Percentiles rank a stretch among this genome's conserved stretches.
These are phyloP conservation scores for Nanorana parkeri DNA, from an alignment of 2,113 vertebrate genomes.

Conservation along the genomic window DNA sequence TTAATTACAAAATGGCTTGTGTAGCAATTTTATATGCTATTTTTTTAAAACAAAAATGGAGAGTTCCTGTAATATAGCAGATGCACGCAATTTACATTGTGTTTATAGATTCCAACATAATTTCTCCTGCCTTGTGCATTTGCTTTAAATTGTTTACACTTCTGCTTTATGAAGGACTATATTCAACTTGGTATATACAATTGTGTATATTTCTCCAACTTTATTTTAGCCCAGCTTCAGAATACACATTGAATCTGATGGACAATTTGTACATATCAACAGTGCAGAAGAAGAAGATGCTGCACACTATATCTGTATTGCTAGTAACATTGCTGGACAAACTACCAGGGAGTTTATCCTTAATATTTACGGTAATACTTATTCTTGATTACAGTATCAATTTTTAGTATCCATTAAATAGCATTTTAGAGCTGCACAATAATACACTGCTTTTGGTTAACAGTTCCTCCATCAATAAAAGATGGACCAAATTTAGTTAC, in stretches of 20 bases:
- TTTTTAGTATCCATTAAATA: too few species aligned
- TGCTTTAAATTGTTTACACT: background rate
- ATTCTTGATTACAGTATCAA: background rate
- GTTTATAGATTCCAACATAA: too few species aligned
- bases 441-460: background rate
- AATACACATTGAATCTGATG: constrained; percentile 84
- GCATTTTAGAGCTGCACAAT: background rate
- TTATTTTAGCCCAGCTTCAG: constrained; percentile 80
- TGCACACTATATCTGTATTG: constrained; percentile 88
- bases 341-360: constrained; percentile 86
- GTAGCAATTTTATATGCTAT: too few species aligned
- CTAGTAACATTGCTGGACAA: constrained; percentile 90
- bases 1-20: too few species aligned
- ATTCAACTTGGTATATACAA: too few species aligned
- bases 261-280: constrained; percentile 94
- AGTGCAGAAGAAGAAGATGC: constrained; percentile 82
- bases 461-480: constrained; percentile 87
- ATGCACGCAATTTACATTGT: too few species aligned
- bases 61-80: too few species aligned
- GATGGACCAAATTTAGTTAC: constrained; percentile 72
- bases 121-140: too few species aligned
- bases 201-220: background rate
- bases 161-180: too few species aligned
- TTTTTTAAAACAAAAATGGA: too few species aligned
- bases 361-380: constrained; percentile 82